phyloP scores from a whole-genome alignment of 2,888 invertebrate genomes.

The Amiota minor region DNA sequence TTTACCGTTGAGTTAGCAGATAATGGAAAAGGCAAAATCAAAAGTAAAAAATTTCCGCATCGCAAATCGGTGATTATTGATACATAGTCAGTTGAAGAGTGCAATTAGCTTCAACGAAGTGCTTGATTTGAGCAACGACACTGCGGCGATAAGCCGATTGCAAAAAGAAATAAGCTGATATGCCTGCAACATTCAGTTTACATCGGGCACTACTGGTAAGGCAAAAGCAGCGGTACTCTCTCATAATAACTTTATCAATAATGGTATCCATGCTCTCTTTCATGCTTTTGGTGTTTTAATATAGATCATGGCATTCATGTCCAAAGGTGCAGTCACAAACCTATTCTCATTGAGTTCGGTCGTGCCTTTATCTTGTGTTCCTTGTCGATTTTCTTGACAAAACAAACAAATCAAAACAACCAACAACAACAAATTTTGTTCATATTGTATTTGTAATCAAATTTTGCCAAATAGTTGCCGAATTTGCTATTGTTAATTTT shows the following conservation, averaged over 20 bases:
- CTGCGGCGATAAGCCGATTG: slow-evolving; percentile 56
- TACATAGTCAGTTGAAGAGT: slow-evolving; percentile 74
- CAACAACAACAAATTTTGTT: too few relatives aligned
- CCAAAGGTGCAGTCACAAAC: slow-evolving; percentile 78
- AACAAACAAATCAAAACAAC: too few relatives aligned
- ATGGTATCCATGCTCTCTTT: slow-evolving; percentile 82
- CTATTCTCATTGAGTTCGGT: too few relatives aligned
- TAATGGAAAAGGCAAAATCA: slow-evolving; percentile 74
- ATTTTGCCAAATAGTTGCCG: too few relatives aligned
- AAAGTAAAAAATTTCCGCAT: slow-evolving; percentile 73
- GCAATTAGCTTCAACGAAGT: slow-evolving; percentile 73
- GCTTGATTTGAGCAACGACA: slow-evolving; percentile 61
- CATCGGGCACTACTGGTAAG: slow-evolving; percentile 85
- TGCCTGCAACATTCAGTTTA: slow-evolving; percentile 85
- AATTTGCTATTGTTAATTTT: too few relatives aligned
- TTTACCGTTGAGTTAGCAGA: slow-evolving; percentile 78
- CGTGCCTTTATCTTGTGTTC: too few relatives aligned
- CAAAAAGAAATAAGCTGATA: slow-evolving; percentile 79
- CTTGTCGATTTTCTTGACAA: too few relatives aligned
- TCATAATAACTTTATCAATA: slow-evolving; percentile 85
- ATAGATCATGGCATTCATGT: slow-evolving; percentile 77
- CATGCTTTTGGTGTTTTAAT: slow-evolving; percentile 86
- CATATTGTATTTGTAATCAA: too few relatives aligned
- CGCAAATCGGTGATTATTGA: slow-evolving; percentile 78
- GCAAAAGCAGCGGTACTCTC: slow-evolving; percentile 85